Evolutionary conservation across 2,888 invertebrate species (phyloP).

Genomic region (Trachelus iudaicus): DNA sequence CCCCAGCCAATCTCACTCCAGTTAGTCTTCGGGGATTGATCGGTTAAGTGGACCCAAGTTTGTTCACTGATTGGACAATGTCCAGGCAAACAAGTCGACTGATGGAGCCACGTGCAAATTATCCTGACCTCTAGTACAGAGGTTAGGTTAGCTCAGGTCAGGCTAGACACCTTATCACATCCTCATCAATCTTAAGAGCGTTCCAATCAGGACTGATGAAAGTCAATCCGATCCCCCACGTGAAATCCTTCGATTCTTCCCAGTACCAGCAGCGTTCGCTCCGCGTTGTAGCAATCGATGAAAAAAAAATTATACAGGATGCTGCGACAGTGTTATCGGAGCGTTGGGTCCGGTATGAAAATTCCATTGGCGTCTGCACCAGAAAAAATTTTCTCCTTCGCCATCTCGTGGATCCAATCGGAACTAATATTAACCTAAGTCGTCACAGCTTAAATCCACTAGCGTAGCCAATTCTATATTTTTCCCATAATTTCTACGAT

Average conservation of each 20-base stretch:
- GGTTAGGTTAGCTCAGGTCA: background rate
- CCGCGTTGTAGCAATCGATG: background rate
- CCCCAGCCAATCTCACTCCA: background rate
- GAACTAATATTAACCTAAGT: background rate
- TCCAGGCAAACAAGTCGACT: conserved; percentile 5
- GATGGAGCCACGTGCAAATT: background rate
- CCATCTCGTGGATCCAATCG: background rate
- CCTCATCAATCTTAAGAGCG: background rate
- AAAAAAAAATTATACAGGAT: background rate
- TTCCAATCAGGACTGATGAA: background rate
- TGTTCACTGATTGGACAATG: conserved; percentile 10
- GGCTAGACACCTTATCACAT: background rate
- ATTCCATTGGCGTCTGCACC: background rate
- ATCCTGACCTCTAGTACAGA: background rate
- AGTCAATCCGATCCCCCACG: background rate
- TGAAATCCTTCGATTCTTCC: background rate
- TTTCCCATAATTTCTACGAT: too few relatives aligned
- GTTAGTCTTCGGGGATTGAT: background rate
- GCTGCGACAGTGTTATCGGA: background rate
- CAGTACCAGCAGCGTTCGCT: background rate
- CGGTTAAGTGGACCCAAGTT: conserved; percentile 4
- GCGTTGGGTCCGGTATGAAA: background rate
- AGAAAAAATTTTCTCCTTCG: background rate
- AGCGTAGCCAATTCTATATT: rapidly evolving
- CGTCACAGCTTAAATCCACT: too few relatives aligned